phyloP scores from a whole-genome alignment of 2,113 vertebrate genomes.

The Amphiprion ocellaris region DNA sequence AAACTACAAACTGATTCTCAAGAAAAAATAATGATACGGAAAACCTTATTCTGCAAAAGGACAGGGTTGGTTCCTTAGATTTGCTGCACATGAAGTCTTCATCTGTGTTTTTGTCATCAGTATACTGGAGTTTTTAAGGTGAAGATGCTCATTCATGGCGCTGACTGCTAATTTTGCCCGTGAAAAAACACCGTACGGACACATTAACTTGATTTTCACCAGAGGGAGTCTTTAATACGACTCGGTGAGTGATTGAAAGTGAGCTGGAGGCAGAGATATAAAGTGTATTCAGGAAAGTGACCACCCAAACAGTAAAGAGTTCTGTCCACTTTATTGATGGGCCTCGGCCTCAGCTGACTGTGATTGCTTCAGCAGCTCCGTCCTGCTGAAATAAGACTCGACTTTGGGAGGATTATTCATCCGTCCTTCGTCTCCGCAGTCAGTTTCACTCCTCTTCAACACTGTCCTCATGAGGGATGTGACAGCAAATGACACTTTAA shows the following conservation, averaged over 20 bases:
- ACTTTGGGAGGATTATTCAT: slow-evolving; percentile 28
- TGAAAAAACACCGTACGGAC: no score
- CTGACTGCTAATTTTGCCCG: no score
- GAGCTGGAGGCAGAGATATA: slow-evolving; percentile 10
- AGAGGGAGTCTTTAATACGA: background rate
- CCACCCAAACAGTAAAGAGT: slow-evolving; percentile 40
- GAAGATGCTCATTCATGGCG: no score
- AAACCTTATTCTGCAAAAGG: no score
- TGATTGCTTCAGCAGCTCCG: slow-evolving; percentile 36
- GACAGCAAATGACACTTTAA: slow-evolving; percentile 6
- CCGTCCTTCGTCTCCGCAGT: slow-evolving; percentile 14
- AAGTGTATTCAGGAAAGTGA: slow-evolving; percentile 21
- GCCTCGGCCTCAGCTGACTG: slow-evolving; percentile 5
- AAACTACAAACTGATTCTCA: no score
- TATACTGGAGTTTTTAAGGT: no score
- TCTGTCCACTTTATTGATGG: slow-evolving; percentile 50
- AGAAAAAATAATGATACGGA: no score
- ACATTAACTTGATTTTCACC: no score
- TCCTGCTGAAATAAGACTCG: slow-evolving; percentile 20
- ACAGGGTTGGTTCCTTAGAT: no score
- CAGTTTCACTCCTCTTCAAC: slow-evolving; percentile 19
- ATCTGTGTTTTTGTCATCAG: no score
- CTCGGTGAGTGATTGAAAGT: background rate
- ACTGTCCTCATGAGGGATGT: slow-evolving; percentile 29
- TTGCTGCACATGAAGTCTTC: no score